Percentiles rank a stretch among this genome's conserved stretches.
phyloP scores from a whole-genome alignment of 1,140 invertebrate species.

The Cyclargus thomasi region DNA sequence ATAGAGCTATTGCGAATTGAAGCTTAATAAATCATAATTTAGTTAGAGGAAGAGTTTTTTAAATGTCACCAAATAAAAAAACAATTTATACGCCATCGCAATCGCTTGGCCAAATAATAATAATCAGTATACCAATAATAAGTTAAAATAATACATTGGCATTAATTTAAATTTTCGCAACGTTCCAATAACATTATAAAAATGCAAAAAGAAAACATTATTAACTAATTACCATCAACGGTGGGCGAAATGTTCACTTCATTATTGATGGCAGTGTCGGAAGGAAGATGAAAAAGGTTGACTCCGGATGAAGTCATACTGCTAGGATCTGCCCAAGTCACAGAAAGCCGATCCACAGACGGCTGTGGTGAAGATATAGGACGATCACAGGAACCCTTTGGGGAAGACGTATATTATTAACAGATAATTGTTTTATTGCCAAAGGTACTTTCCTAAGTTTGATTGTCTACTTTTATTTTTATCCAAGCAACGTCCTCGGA shows the following conservation, averaged over 20 bases:
- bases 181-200: background rate
- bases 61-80: no score
- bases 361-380: conserved; percentile 79
- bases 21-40: no score
- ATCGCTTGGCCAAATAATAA: no score
- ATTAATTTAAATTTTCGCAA: background rate
- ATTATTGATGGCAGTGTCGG: conserved; percentile 42
- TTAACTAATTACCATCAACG: conserved; percentile 42
- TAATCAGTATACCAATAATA: no score
- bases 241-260: conserved; percentile 57
- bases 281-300: conserved; percentile 58
- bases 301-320: conserved; percentile 64
- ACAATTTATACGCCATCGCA: no score
- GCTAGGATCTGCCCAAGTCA: conserved; percentile 79
- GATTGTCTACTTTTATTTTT: background rate
- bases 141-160: no score
- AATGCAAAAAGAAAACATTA: conserved; percentile 15
- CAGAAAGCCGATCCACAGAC: conserved; percentile 81
- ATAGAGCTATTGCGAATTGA: no score
- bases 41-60: no score
- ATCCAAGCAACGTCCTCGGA: background rate
- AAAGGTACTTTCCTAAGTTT: no score
- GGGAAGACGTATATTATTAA: no score
- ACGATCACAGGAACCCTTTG: conserved; percentile 50
- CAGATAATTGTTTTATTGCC: no score